These are phyloP conservation scores for Aplodontia rufa DNA, from an alignment of 2,113 vertebrate genomes.

Conservation along the genomic window DNA sequence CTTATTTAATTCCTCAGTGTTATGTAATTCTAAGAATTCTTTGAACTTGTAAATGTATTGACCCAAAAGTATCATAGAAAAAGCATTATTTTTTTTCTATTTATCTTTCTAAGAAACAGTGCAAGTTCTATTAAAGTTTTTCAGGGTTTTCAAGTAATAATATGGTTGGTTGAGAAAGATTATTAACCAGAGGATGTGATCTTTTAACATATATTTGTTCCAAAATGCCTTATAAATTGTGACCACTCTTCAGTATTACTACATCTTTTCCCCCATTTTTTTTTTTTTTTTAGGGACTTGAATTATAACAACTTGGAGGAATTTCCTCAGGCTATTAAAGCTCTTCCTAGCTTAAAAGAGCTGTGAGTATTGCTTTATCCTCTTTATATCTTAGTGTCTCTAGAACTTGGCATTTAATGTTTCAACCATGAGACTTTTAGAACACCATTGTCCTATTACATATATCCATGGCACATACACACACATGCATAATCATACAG, in stretches of 20 bases:
- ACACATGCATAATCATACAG: not conserved
- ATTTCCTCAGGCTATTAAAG: slow-evolving; percentile 95
- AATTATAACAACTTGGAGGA: slow-evolving; percentile 96
- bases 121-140: slow-evolving; percentile 5
- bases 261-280: slow-evolving; percentile 33
- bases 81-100: not conserved
- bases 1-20: not conserved
- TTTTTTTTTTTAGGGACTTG: slow-evolving; percentile 89
- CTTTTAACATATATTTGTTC: not conserved
- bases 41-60: not conserved
- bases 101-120: not conserved
- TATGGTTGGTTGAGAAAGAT: slow-evolving; percentile 27
- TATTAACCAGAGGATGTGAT: not conserved
- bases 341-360: slow-evolving; percentile 95
- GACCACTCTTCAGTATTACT: not conserved
- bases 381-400: not conserved
- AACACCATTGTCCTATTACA: not conserved
- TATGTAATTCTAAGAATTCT: not conserved
- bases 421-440: not conserved
- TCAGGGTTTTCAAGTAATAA: not conserved
- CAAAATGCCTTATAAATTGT: slow-evolving; percentile 21
- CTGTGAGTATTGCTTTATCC: slow-evolving; percentile 90
- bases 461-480: not conserved
- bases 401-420: not conserved
- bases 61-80: not conserved